A percentile compares a stretch with the other conserved stretches of the same genome.
Evolutionary conservation across 2,888 invertebrate species (phyloP).

Genomic region (Gari tellinella): DNA sequence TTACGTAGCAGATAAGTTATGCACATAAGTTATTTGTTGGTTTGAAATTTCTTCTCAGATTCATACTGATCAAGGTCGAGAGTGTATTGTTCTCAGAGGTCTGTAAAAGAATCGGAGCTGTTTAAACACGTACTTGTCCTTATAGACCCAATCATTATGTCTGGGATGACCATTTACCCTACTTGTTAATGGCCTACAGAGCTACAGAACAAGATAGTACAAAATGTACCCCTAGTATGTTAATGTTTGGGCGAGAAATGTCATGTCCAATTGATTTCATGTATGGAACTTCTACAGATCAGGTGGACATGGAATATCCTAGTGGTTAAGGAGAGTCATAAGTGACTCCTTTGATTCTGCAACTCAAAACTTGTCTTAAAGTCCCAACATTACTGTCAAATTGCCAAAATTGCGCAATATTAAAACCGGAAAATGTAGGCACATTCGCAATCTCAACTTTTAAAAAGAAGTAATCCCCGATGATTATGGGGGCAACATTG

Average conservation of each 20-base stretch:
- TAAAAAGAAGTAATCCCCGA: too few relatives aligned
- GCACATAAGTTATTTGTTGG: slow-evolving; percentile 4
- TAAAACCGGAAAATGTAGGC: too few relatives aligned
- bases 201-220: slow-evolving; percentile 5
- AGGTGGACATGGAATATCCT: neutral
- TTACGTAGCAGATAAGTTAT: slow-evolving; percentile 14
- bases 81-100: slow-evolving; percentile 7
- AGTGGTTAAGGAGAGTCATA: neutral
- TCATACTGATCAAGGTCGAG: slow-evolving; percentile 5
- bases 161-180: neutral
- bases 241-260: slow-evolving; percentile 8
- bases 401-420: too few relatives aligned
- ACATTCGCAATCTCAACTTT: too few relatives aligned
- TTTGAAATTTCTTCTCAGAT: slow-evolving; percentile 2
- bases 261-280: slow-evolving; percentile 9
- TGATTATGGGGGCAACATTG: too few relatives aligned
- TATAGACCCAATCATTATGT: slow-evolving; percentile 3
- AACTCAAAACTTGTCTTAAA: too few relatives aligned
- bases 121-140: slow-evolving; percentile 11
- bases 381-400: too few relatives aligned
- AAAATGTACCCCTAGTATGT: neutral
- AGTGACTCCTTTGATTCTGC: too few relatives aligned
- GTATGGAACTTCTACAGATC: slow-evolving; percentile 4
- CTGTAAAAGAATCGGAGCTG: neutral
- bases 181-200: slow-evolving; percentile 1